Percentiles rank a stretch among this genome's conserved stretches.
These are phyloP conservation scores for Crenichthys baileyi DNA, from an alignment of 2,797 vertebrate species.

Conservation along the genomic window DNA sequence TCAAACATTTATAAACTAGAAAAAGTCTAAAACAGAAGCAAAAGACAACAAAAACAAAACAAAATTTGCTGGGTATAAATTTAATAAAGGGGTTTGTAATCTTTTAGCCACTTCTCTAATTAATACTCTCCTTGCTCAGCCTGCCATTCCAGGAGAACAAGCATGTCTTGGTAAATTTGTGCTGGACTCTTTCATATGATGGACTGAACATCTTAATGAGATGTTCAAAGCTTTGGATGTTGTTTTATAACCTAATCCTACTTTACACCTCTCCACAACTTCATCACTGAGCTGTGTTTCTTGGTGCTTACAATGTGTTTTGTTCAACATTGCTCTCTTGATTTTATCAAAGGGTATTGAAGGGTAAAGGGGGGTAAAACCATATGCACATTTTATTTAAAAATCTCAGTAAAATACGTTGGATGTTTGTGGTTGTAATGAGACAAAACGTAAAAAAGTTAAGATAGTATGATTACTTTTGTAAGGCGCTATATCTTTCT, in stretches of 20 bases:
- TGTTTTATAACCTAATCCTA: not conserved
- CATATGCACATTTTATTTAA: too few relatives aligned
- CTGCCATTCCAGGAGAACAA: not conserved
- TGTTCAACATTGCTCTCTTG: not conserved
- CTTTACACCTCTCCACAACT: too few relatives aligned
- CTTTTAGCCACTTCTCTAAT: slow-evolving; percentile 73
- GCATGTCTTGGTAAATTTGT: not conserved
- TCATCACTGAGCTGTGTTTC: too few relatives aligned
- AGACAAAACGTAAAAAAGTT: not conserved
- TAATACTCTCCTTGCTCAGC: not conserved
- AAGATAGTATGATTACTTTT: not conserved
- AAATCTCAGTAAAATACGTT: not conserved
- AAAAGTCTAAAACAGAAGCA: not conserved
- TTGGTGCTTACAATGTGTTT: not conserved
- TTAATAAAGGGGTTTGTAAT: slow-evolving; percentile 97
- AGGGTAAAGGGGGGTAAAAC: not conserved
- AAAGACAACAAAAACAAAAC: not conserved
- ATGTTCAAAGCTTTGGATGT: too few relatives aligned
- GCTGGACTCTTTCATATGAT: not conserved
- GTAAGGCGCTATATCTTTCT: not conserved
- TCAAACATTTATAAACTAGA: not conserved
- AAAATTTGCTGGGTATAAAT: slow-evolving; percentile 87
- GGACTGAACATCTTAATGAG: not conserved
- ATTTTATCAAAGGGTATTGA: not conserved
- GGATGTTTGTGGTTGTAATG: not conserved